Evolutionary conservation across 2,888 invertebrate species (phyloP).

Genomic region (Dasypogon diadema): DNA sequence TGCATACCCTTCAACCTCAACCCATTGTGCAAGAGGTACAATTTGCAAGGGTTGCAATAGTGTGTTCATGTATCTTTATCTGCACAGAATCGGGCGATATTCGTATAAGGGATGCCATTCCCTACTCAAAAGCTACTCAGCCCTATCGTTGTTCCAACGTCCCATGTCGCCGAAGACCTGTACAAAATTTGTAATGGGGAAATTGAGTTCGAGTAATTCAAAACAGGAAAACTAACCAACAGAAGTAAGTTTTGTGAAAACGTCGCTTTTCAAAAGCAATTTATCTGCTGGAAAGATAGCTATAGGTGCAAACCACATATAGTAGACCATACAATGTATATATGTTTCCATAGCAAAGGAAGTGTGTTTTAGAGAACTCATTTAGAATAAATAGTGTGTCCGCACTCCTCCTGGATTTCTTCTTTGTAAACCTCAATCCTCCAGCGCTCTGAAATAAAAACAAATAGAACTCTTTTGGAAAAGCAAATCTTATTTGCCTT

Average conservation of each 20-base stretch:
- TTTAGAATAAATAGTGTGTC: neutral
- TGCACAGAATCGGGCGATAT: neutral
- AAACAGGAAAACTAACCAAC: neutral
- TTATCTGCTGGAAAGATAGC: neutral
- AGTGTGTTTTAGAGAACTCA: neutral
- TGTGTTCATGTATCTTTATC: neutral
- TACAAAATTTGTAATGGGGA: conserved; percentile 23
- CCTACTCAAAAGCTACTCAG: neutral
- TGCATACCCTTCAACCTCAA: neutral
- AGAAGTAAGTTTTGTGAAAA: conserved; percentile 6
- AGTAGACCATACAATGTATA: neutral
- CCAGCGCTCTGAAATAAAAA: neutral
- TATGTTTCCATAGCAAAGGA: neutral
- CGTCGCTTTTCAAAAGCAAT: conserved; percentile 26
- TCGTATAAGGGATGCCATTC: neutral
- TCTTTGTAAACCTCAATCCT: conserved; percentile 28
- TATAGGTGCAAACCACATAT: neutral
- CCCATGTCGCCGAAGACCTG: conserved; percentile 22
- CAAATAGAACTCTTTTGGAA: conserved; percentile 37
- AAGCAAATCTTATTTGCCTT: conserved; percentile 41
- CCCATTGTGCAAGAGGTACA: neutral
- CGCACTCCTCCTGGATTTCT: neutral
- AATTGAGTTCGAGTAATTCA: conserved; percentile 42
- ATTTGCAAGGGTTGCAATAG: neutral
- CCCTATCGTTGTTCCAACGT: conserved; percentile 28